Conservation (phyloP, 2,888 invertebrate genomes). For the Seira sanloemensis region DNA sequence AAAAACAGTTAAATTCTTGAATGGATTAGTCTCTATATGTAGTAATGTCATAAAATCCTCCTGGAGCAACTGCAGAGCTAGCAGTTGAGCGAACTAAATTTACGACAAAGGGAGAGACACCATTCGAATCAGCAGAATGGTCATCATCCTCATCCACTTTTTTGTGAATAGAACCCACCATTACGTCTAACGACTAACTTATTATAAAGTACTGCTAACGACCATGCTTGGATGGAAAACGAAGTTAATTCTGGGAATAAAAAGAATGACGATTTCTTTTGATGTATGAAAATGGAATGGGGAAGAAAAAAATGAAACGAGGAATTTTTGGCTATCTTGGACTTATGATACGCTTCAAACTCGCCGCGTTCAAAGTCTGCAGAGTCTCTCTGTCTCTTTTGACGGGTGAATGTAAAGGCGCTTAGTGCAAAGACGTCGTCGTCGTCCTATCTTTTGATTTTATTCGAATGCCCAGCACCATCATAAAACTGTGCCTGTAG, state of each 20-base stretch:
- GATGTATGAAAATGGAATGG: not conserved
- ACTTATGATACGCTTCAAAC: too few species aligned
- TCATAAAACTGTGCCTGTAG: conserved; percentile 54
- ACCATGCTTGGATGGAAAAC: not conserved
- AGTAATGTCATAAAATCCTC: conserved; percentile 40
- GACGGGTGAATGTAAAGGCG: too few species aligned
- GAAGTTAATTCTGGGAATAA: not conserved
- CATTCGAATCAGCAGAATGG: conserved; percentile 38
- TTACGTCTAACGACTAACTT: not conserved
- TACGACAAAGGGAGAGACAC: conserved; percentile 15
- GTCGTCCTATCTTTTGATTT: conserved; percentile 24
- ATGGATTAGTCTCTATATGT: conserved; percentile 60
- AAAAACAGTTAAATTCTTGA: conserved; percentile 54
- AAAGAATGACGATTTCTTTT: not conserved
- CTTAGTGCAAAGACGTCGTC: too few species aligned
- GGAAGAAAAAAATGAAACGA: not conserved
- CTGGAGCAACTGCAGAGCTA: conserved; percentile 51
- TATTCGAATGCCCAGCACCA: conserved; percentile 38
- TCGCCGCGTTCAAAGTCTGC: too few species aligned
- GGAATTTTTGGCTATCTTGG: too few species aligned
- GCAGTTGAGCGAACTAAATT: not conserved
- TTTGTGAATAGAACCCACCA: not conserved
- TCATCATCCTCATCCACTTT: conserved; percentile 24
- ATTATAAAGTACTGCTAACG: not conserved
- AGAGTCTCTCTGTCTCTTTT: too few species aligned